phyloP scores from a whole-genome alignment of 2,888 invertebrate species.

The Zaprionus bogoriensis region DNA sequence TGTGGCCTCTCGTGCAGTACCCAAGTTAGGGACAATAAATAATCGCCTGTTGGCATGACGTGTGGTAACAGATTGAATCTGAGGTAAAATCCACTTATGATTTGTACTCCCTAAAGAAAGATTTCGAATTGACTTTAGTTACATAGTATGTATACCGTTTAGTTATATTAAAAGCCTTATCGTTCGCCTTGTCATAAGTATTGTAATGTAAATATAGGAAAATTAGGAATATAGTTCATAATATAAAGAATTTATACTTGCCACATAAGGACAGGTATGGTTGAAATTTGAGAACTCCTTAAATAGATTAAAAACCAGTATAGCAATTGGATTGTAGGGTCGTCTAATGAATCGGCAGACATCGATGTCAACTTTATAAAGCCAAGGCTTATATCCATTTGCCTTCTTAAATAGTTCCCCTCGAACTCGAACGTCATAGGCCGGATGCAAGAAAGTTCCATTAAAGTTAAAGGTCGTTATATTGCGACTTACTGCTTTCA shows the following conservation, averaged over 20 bases:
- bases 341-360: constrained; percentile 25
- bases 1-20: constrained; percentile 21
- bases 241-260: constrained; percentile 2
- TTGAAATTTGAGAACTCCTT: constrained; percentile 36
- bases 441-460: constrained; percentile 18
- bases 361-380: constrained; percentile 15
- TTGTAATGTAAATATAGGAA: too few species aligned
- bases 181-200: too few species aligned
- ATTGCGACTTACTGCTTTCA: constrained; percentile 36
- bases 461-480: constrained; percentile 22
- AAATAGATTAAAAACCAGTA: constrained; percentile 13
- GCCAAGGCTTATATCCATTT: constrained; percentile 46
- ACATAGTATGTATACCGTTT: too few species aligned
- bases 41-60: too few species aligned
- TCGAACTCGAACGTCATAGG: not conserved
- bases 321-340: constrained; percentile 18
- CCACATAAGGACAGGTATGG: constrained; percentile 39
- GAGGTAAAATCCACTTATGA: not conserved
- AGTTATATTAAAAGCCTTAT: too few species aligned
- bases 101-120: not conserved
- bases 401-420: constrained; percentile 19
- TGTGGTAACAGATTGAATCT: too few species aligned
- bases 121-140: too few species aligned
- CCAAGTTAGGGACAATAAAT: constrained; percentile 25
- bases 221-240: not conserved